Percentiles rank a stretch among this genome's conserved stretches.
Evolutionary conservation across 2,113 vertebrate genomes (phyloP).

Genomic region (Carassius carassius): DNA sequence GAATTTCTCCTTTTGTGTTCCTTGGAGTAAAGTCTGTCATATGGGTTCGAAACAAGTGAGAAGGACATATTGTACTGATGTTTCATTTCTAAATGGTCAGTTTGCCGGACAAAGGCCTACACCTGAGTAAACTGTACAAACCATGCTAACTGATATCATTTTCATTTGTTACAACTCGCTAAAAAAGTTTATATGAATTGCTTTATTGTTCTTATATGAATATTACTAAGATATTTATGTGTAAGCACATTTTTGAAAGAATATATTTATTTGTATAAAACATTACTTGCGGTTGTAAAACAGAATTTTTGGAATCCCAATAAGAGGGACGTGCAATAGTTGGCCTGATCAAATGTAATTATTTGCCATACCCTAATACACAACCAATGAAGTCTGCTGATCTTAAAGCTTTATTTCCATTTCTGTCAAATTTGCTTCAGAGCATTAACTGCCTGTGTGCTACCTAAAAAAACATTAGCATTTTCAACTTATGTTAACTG

Average conservation of each 20-base stretch:
- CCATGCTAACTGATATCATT: not conserved
- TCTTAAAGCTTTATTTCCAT: not conserved
- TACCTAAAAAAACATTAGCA: not conserved
- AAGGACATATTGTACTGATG: not conserved
- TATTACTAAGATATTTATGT: not conserved
- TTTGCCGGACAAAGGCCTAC: not conserved
- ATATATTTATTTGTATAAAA: not conserved
- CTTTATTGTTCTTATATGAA: not conserved
- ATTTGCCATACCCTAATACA: constrained; percentile 3
- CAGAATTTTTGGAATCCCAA: not conserved
- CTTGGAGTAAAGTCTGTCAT: not conserved
- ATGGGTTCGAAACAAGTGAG: not conserved
- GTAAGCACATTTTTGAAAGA: constrained; percentile 3
- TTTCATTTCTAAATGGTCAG: not conserved
- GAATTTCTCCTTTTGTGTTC: not conserved
- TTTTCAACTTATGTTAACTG: not conserved
- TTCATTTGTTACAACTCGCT: not conserved
- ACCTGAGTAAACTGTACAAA: not conserved
- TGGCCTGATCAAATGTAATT: constrained; percentile 6
- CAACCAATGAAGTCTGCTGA: not conserved
- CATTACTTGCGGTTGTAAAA: not conserved
- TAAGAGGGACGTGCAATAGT: not conserved
- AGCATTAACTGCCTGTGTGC: not conserved
- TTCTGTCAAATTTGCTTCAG: not conserved
- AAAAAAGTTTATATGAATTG: not conserved